Percentiles rank a stretch among this genome's conserved stretches.
Evolutionary conservation across 2,113 vertebrate genomes (phyloP).

Genomic region (Scolopax mira): DNA sequence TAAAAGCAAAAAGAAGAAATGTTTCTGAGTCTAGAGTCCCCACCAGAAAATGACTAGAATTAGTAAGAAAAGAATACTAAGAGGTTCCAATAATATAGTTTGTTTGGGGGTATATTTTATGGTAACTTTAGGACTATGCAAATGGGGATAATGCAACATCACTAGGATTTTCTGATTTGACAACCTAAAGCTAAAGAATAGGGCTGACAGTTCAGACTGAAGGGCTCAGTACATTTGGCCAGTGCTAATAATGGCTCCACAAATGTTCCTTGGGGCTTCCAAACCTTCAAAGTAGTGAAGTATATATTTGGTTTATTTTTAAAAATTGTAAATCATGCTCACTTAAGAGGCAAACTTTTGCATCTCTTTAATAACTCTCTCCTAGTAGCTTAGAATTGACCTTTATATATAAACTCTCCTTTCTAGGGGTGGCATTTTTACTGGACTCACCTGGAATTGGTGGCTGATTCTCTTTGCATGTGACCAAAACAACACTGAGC

Average conservation of each 20-base stretch:
- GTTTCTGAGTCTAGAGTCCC: not conserved
- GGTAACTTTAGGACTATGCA: not conserved
- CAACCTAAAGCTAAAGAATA: not conserved
- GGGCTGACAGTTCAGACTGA: not conserved
- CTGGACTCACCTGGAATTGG: not conserved
- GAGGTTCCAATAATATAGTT: not conserved
- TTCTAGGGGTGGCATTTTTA: not conserved
- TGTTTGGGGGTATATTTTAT: not conserved
- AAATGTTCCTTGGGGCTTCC: not conserved
- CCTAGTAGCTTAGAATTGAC: not conserved
- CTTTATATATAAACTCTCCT: not conserved
- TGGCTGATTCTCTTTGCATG: not conserved
- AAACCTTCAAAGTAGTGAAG: not conserved
- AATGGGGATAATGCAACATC: not conserved
- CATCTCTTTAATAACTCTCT: not conserved
- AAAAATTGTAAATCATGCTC: not conserved
- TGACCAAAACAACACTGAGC: not conserved
- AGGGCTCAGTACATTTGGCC: not conserved
- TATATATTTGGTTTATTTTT: not conserved
- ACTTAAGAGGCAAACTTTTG: not conserved
- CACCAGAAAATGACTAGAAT: not conserved
- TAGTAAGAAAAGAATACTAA: not conserved
- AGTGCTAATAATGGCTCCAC: not conserved
- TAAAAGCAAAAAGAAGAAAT: not conserved
- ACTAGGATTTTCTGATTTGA: not conserved